Evolutionary conservation across 2,888 invertebrate genomes (phyloP).

Genomic region (Drosophila meridionalis): DNA sequence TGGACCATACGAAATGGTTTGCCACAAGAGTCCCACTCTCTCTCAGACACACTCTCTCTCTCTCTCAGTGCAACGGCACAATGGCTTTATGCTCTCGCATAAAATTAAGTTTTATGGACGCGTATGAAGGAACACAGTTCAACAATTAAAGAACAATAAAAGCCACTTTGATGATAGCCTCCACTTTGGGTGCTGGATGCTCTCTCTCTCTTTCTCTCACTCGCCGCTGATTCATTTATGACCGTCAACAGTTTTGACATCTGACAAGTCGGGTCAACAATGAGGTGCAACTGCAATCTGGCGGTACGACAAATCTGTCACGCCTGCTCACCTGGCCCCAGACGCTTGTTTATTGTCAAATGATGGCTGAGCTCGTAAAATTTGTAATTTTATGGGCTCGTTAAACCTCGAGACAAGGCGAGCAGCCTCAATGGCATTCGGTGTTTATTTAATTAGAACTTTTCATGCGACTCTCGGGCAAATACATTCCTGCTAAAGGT

Average conservation of each 20-base stretch:
- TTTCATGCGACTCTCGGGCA: constrained; percentile 20
- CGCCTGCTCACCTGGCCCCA: constrained; percentile 63
- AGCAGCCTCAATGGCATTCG: constrained; percentile 16
- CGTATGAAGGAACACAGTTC: constrained; percentile 69
- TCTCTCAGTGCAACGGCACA: constrained; percentile 10
- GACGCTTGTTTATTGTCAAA: constrained; percentile 72
- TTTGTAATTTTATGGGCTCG: constrained; percentile 75
- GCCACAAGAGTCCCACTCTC: not conserved
- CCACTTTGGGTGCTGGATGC: constrained; percentile 7
- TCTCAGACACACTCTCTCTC: not conserved
- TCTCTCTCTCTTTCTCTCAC: not conserved
- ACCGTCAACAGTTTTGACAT: constrained; percentile 69
- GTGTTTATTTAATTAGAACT: constrained; percentile 68
- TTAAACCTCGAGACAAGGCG: constrained; percentile 66
- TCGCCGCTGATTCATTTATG: constrained; percentile 38
- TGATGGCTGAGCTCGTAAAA: constrained; percentile 78
- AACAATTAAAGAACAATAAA: constrained; percentile 81
- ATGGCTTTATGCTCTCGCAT: constrained; percentile 51
- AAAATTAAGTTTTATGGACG: constrained; percentile 70
- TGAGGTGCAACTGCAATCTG: constrained; percentile 52
- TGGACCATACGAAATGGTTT: constrained; percentile 28
- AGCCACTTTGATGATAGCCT: constrained; percentile 66
- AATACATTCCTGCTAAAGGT: not conserved
- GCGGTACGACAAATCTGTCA: constrained; percentile 56
- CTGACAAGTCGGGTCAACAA: constrained; percentile 62